Percentiles rank a stretch among this genome's conserved stretches.
phyloP scores from a whole-genome alignment of 2,888 invertebrate species.

The Cecidostiba fungosa region DNA sequence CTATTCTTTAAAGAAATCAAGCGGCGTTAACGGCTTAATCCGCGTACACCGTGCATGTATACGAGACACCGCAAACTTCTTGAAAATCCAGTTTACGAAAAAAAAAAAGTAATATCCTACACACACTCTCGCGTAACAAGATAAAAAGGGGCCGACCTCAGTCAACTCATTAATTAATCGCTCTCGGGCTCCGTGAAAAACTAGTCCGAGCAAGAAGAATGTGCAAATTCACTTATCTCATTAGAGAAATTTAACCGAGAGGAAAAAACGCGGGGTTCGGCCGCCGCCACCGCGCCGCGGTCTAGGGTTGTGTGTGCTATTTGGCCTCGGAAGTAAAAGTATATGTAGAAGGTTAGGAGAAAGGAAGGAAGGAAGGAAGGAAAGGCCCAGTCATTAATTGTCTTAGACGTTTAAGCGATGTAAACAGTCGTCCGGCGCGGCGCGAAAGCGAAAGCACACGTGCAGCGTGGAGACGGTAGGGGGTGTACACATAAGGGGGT shows the following conservation, averaged over 20 bases:
- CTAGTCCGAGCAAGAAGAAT: constrained; percentile 57
- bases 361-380: neutral
- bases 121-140: constrained; percentile 18
- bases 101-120: constrained; percentile 29
- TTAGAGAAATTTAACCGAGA: constrained; percentile 60
- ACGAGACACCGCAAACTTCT: neutral
- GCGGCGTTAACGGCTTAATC: neutral
- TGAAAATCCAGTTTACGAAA: constrained; percentile 20
- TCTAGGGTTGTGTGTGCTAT: constrained; percentile 46
- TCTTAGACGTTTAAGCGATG: constrained; percentile 76
- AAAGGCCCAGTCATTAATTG: constrained; percentile 71
- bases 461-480: neutral
- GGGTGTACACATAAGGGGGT: constrained; percentile 54
- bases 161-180: constrained; percentile 61
- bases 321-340: constrained; percentile 54
- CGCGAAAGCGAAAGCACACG: constrained; percentile 75
- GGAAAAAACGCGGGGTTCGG: constrained; percentile 55
- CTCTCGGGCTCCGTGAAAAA: constrained; percentile 38
- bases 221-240: constrained; percentile 64
- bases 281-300: neutral
- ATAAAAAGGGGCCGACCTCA: constrained; percentile 42
- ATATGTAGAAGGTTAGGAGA: constrained; percentile 4
- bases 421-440: constrained; percentile 70
- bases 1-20: neutral
- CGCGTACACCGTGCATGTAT: neutral